Conservation (phyloP, 64 coral and sea anemone species). For the Cladopsammia gracilis region DNA sequence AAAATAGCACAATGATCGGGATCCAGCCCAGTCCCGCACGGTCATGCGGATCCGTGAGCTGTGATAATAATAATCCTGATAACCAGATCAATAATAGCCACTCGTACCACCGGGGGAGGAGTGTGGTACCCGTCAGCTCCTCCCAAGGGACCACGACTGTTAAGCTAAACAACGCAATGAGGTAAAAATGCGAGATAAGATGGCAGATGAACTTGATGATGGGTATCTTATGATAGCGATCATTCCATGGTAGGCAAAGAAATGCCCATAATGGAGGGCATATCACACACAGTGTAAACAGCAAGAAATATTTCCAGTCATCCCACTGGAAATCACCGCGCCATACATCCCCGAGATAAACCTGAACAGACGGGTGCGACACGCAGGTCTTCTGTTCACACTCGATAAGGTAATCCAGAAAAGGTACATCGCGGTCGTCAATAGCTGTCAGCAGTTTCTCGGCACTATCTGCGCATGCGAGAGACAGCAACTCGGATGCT, state of each 20-base stretch:
- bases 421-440: slow-evolving; percentile 90
- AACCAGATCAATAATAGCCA: slow-evolving; percentile 93
- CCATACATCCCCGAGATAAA: slow-evolving; percentile 97
- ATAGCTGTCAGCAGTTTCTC: slow-evolving; percentile 87
- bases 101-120: slow-evolving; percentile 94
- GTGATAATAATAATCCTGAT: slow-evolving; percentile 88
- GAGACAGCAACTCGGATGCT: slow-evolving; percentile 86
- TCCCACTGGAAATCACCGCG: slow-evolving; percentile 95
- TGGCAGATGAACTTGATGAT: slow-evolving; percentile 99
- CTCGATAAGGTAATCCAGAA: slow-evolving; percentile 94
- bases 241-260: slow-evolving; percentile 98
- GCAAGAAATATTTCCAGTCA: slow-evolving; percentile 92
- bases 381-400: slow-evolving; percentile 97
- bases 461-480: slow-evolving; percentile 89
- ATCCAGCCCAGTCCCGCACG: slow-evolving; percentile 95
- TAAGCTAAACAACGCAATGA: slow-evolving; percentile 87
- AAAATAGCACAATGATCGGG: slow-evolving; percentile 85
- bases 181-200: slow-evolving; percentile 95
- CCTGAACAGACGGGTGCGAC: slow-evolving; percentile 92
- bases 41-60: slow-evolving; percentile 93
- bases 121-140: slow-evolving; percentile 27
- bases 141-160: slow-evolving; percentile 92
- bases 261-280: slow-evolving; percentile 91
- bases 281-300: slow-evolving; percentile 88
- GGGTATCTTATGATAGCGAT: slow-evolving; percentile 89